These are phyloP conservation scores for Saturnia japonica DNA, from an alignment of 2,888 invertebrate species.

Conservation along the genomic window DNA sequence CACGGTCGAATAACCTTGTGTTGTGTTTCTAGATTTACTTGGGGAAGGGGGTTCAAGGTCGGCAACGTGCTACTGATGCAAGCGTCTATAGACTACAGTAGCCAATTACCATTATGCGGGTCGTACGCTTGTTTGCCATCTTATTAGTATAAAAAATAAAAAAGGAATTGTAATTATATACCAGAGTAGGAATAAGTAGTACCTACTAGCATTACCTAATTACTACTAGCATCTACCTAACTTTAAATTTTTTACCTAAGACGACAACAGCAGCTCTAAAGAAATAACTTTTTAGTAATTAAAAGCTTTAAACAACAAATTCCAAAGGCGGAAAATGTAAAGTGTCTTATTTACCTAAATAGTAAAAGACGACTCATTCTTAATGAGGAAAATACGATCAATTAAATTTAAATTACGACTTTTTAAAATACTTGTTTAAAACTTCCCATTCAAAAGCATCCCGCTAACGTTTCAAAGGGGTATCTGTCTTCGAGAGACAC, in stretches of 20 bases:
- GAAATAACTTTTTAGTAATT: neutral
- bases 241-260: neutral
- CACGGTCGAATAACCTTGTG: too few species aligned
- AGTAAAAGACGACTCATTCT: neutral
- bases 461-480: conserved; percentile 30
- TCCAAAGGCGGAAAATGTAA: neutral
- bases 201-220: neutral
- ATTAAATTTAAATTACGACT: conserved; percentile 1
- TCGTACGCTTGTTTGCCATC: too few species aligned
- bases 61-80: too few species aligned
- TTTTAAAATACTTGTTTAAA: conserved; percentile 8
- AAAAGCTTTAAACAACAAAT: neutral
- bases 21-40: too few species aligned
- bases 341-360: neutral
- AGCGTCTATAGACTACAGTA: too few species aligned
- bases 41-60: too few species aligned
- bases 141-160: neutral
- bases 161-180: neutral
- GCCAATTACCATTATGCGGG: too few species aligned
- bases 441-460: conserved; percentile 20
- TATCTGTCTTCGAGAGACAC: conserved; percentile 47
- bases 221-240: too few species aligned
- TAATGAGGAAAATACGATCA: conserved; percentile 2
- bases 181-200: neutral
- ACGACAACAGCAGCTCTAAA: neutral